Base-by-base conservation (phyloP, 1,140 invertebrate species). In the Drosophila watanabei region DNA sequence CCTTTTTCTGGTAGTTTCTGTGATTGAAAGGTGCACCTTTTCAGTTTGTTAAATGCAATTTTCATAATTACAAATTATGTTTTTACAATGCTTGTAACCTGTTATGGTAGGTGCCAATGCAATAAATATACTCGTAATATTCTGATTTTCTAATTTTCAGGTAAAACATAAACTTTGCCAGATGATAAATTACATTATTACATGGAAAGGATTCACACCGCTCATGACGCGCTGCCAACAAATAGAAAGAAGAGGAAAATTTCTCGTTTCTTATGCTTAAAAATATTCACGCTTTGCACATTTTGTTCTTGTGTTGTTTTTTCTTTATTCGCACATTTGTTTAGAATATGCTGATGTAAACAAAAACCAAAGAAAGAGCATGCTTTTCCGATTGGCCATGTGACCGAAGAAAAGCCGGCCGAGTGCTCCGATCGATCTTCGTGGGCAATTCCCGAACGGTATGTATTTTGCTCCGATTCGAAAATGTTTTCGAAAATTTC, bases 321-420 rank as follows among this genome's bases (percentile, higher is more conserved):
- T 66, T 11, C n/a, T 33, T 54, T 65, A 65, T 68, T 71, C 48
- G 39, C 57, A 61, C 28, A 49, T 60, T 68, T 88, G 81, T 88
- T 89, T 88, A 88, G 84, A 88, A 88, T 33, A 28, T 24, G 2
- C 28, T 66, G 83, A 88, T 89, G 69, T 85, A 88, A 88, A 88
- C 79, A 88, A 51, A 63, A 28, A 28, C 28, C 0, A 41, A 35
- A 33, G 57, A 41, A 66, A 79, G 64, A 28, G 32, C 10, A 18
- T 8, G 11, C 16, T 46, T 33, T 54, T 78, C 49, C 49, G 32
- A 51, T 64, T 66, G 60, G 57, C 60, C 76, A 86, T 71, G 82
- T 64, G 76, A 61, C 58, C 18, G 13, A 48, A 66, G 56, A 54
- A 60, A 45, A 32, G 56, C 78, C 78, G 83, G 83, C 63, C 68